A percentile compares a stretch with the other conserved stretches of the same genome.
Evolutionary conservation across 2,797 vertebrate species (phyloP).

Genomic region (Pelochelys cantorii): DNA sequence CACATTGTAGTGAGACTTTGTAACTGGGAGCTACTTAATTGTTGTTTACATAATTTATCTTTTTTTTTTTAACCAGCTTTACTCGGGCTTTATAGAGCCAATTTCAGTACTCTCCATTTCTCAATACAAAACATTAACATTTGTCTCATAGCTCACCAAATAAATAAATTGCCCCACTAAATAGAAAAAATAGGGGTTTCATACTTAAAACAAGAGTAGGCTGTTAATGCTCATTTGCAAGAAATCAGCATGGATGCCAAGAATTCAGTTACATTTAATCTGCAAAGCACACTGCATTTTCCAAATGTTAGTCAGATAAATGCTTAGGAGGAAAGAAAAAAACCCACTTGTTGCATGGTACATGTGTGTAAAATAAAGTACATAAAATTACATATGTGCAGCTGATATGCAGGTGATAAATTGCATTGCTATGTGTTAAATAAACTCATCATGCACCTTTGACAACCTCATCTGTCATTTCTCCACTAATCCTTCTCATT

Average conservation of each 20-base stretch:
- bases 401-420: conserved; percentile 30
- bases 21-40: conserved; percentile 26
- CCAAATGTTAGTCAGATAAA: conserved; percentile 31
- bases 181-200: conserved; percentile 39
- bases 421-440: conserved; percentile 24
- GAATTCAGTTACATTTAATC: not conserved
- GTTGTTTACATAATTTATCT: not conserved
- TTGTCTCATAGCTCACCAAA: not conserved
- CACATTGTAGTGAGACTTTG: not conserved
- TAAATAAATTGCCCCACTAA: conserved; percentile 43
- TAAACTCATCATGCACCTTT: conserved; percentile 14
- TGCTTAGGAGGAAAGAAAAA: not conserved
- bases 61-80: conserved; percentile 26
- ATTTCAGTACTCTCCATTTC: conserved; percentile 33
- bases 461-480: not conserved
- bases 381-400: conserved; percentile 18
- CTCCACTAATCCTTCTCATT: not conserved
- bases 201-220: conserved; percentile 3
- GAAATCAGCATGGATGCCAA: conserved; percentile 37
- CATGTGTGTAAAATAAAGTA: not conserved
- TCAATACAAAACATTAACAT: conserved; percentile 38
- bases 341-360: not conserved
- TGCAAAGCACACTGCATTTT: conserved; percentile 25
- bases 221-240: conserved; percentile 47
- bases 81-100: conserved; percentile 33